Conservation (phyloP, 2,888 invertebrate species). For the Slavum lentiscoides region DNA sequence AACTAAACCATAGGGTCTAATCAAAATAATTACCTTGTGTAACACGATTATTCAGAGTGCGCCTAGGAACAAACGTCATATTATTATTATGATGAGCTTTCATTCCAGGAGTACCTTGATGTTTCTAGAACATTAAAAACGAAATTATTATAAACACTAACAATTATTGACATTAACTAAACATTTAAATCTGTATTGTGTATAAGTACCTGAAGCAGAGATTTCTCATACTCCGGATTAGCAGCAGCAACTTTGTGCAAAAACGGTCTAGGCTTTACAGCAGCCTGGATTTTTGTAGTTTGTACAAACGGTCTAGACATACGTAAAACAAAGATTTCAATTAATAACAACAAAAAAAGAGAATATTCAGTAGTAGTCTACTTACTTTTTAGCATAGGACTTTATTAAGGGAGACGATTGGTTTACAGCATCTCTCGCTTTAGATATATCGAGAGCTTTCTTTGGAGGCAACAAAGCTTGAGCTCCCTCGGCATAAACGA, state of each 20-base stretch:
- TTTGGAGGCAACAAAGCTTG: constrained; percentile 27
- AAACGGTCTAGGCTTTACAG: constrained; percentile 51
- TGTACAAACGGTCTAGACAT: constrained; percentile 18
- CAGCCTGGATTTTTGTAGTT: constrained; percentile 45
- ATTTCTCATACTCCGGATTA: constrained; percentile 50
- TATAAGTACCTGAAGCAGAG: constrained; percentile 34
- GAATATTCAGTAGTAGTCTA: not conserved
- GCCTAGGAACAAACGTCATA: constrained; percentile 47
- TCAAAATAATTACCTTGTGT: constrained; percentile 35
- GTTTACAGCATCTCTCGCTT: constrained; percentile 40
- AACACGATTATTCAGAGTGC: constrained; percentile 35
- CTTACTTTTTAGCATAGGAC: constrained; percentile 45
- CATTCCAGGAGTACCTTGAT: constrained; percentile 28
- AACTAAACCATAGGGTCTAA: too few relatives aligned
- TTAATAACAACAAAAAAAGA: not conserved
- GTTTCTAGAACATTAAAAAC: constrained; percentile 34
- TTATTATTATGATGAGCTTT: constrained; percentile 33
- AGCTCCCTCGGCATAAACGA: constrained; percentile 39
- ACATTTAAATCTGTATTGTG: not conserved
- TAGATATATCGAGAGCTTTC: constrained; percentile 30
- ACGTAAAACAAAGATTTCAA: not conserved
- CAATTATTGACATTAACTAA: not conserved
- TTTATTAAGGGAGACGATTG: constrained; percentile 46
- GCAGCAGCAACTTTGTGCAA: constrained; percentile 50
- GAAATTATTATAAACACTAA: not conserved